A percentile compares a stretch with the other conserved stretches of the same genome.
phyloP scores from a whole-genome alignment of 2,888 invertebrate genomes.

The Entomobrya multifasciata region DNA sequence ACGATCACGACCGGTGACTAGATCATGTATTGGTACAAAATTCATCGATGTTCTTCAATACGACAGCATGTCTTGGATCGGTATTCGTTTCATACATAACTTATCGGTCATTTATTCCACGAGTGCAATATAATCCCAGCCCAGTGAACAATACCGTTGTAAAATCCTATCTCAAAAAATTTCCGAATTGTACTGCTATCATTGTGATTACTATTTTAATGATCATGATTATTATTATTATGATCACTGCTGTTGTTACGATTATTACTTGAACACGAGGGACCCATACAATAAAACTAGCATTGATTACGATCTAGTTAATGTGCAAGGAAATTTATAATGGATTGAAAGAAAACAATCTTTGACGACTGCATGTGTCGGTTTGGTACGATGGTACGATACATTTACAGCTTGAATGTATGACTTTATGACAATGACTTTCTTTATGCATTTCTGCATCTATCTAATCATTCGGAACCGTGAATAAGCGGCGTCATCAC shows the following conservation, averaged over 20 bases:
- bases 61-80: too few relatives aligned
- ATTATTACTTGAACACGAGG: conserved; percentile 3
- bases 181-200: conserved; percentile 12
- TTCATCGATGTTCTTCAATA: too few relatives aligned
- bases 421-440: conserved; percentile 39
- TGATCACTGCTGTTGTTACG: conserved; percentile 19
- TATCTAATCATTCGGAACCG: background rate
- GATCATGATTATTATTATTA: conserved; percentile 32
- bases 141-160: too few relatives aligned
- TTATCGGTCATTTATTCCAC: too few relatives aligned
- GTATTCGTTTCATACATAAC: too few relatives aligned
- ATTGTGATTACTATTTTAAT: too few relatives aligned
- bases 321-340: background rate
- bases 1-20: too few relatives aligned
- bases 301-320: conserved; percentile 28
- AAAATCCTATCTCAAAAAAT: background rate
- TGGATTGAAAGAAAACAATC: background rate
- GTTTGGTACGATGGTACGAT: conserved; percentile 3
- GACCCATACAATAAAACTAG: background rate
- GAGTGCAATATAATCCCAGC: too few relatives aligned
- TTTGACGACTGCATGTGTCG: background rate
- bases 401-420: background rate
- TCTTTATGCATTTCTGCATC: background rate
- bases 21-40: too few relatives aligned
- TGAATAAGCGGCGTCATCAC: background rate